Percentiles rank a stretch among this genome's conserved stretches.
These are phyloP conservation scores for Spondyliosoma cantharus DNA, from an alignment of 2,797 vertebrate genomes.

Conservation along the genomic window DNA sequence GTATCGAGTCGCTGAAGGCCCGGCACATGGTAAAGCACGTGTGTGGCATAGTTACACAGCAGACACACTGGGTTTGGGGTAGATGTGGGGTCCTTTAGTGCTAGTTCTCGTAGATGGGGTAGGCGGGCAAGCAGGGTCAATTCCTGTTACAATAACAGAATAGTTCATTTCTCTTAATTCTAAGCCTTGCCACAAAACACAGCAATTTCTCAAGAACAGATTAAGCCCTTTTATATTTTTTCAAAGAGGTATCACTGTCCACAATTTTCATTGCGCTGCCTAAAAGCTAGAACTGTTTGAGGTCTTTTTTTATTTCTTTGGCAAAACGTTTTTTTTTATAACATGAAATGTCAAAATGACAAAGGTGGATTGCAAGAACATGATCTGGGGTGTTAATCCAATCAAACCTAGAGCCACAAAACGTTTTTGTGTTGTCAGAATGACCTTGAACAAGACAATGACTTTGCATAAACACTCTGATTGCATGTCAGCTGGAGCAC, in stretches of 20 bases:
- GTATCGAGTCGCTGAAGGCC: conserved; percentile 87
- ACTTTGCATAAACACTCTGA: conserved; percentile 5
- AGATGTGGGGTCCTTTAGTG: conserved; percentile 88
- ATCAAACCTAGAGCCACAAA: conserved; percentile 25
- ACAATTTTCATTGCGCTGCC: neutral
- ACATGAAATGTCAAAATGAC: conserved; percentile 38
- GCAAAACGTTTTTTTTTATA: too few species aligned
- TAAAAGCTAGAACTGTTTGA: too few species aligned
- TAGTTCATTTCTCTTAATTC: neutral
- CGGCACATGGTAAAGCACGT: conserved; percentile 91
- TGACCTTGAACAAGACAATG: conserved; percentile 47
- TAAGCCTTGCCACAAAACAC: neutral
- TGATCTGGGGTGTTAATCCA: conserved; percentile 27
- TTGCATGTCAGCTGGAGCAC: neutral
- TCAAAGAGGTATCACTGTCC: neutral
- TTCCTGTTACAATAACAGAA: conserved; percentile 82
- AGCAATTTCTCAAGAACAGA: neutral
- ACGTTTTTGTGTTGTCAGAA: conserved; percentile 2
- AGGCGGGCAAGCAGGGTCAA: conserved; percentile 85
- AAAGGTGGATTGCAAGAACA: conserved; percentile 13
- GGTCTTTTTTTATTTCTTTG: too few species aligned
- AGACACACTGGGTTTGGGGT: conserved; percentile 89
- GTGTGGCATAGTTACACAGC: conserved; percentile 90
- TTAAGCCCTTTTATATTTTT: neutral
- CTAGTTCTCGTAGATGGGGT: conserved; percentile 83